Base-by-base conservation (phyloP, 2,888 invertebrate species). In the Tetrapedia diversipes region DNA sequence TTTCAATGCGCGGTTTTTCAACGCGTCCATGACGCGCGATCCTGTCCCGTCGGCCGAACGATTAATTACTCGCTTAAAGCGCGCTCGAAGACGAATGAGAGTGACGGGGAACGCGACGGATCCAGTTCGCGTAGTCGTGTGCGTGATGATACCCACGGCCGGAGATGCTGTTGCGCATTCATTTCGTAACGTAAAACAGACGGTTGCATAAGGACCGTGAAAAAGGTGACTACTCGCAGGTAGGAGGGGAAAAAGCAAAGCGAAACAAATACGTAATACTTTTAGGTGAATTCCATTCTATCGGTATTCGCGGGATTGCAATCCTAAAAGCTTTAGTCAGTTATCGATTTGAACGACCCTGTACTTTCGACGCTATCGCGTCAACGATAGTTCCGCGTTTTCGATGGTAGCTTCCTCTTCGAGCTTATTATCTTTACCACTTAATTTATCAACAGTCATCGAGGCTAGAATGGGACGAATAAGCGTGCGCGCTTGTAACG, bases 11-110 rank as follows among this genome's bases (percentile, higher is more conserved):
- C 51, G 27, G 32, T 60, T 68, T 54, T 60, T 74, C 54, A 65
- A 51, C 61, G 54, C 60, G 63, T 49, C 64, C 41, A 34, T 56
- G 73, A 65, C 60, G 39, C 60, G 51, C 39, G 74, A 79, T 78
- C 72, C 69, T 51, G 77, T 70, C 56, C 57, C 61, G 27, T 49
- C 41, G n/a, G 59, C 34, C 73, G 63, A 82, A 73, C 68, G 76
- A 76, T 83, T 82, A 79, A 82, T 83, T 80, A 79, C 71, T 57
- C 78, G 80, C 73, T 82, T 79, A 72, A 80, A 80, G 67, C 49
- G 73, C 66, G 54, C n/a, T 67, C 64, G 29, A 73, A 80, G 82
- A 80, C 80, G 76, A 82, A 82, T 72, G 78, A 72, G 73, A 74
- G 64, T n/a, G 49, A 37, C 56, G 39, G 14, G 22, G 16, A 41